These are phyloP conservation scores for Neocrepidodera transversa DNA, from an alignment of 2,888 invertebrate genomes.

Conservation along the genomic window DNA sequence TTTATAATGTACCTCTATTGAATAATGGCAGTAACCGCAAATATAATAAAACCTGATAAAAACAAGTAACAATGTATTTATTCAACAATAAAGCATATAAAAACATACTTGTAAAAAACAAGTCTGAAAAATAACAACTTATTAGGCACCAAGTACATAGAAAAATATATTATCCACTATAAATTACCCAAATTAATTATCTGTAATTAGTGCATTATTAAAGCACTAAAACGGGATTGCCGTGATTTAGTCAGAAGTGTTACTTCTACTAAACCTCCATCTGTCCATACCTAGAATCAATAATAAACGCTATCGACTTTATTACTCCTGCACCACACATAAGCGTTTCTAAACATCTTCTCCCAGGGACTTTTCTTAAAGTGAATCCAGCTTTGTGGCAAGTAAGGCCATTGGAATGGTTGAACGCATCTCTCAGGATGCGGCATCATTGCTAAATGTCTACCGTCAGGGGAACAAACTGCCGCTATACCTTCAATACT, in stretches of 20 bases:
- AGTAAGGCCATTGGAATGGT: constrained; percentile 89
- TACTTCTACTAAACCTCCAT: too few relatives aligned
- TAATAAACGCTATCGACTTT: constrained; percentile 47
- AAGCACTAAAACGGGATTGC: too few relatives aligned
- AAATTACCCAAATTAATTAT: too few relatives aligned
- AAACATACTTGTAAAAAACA: not conserved
- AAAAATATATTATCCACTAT: too few relatives aligned
- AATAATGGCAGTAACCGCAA: too few relatives aligned
- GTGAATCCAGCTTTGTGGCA: constrained; percentile 62
- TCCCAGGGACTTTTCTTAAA: constrained; percentile 86
- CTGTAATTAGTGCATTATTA: too few relatives aligned
- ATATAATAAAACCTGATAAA: too few relatives aligned
- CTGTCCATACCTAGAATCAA: too few relatives aligned
- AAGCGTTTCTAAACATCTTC: constrained; percentile 90
- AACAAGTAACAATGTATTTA: not conserved
- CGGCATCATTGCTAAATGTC: constrained; percentile 98
- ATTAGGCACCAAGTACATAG: too few relatives aligned
- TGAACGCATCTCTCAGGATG: constrained; percentile 91
- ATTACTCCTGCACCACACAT: constrained; percentile 67
- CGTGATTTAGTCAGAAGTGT: too few relatives aligned
- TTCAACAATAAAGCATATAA: not conserved
- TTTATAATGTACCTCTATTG: too few relatives aligned
- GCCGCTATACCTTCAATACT: constrained; percentile 83
- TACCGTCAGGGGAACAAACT: constrained; percentile 86
- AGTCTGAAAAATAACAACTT: not conserved